Conservation (phyloP, 1,140 invertebrate genomes). For the Andricus grossulariae region DNA sequence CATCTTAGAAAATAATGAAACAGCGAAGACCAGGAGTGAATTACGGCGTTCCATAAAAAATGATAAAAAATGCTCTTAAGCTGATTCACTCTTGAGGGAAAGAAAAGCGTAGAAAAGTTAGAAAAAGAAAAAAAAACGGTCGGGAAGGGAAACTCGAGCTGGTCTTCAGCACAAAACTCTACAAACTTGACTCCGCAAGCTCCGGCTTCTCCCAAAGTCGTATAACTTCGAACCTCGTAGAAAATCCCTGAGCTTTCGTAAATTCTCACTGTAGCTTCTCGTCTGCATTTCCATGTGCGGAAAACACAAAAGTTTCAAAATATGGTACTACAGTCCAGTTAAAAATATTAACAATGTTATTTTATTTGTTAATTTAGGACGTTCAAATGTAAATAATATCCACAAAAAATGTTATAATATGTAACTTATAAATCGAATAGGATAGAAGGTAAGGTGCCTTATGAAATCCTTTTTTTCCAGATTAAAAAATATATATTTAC, state of each 20-base stretch:
- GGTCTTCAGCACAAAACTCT: constrained; percentile 14
- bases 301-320: not conserved
- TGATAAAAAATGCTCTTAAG: constrained; percentile 9
- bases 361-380: not conserved
- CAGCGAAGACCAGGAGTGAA: constrained; percentile 15
- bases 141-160: not conserved
- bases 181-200: constrained; percentile 7
- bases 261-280: not conserved
- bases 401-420: no score
- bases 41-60: not conserved
- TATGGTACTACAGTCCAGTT: not conserved
- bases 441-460: no score
- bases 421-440: no score
- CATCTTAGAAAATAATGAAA: not conserved
- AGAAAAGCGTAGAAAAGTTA: constrained; percentile 20
- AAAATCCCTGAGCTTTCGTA: constrained; percentile 13
- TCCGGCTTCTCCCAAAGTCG: constrained; percentile 18
- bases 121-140: constrained; percentile 1
- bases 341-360: not conserved
- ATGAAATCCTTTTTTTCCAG: no score
- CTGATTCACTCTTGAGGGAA: not conserved
- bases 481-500: no score
- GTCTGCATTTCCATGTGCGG: no score
- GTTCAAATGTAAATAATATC: not conserved
- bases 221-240: constrained; percentile 5